Evolutionary conservation across 2,797 vertebrate species (phyloP).

Genomic region (Ptychobarbus kaznakovi): DNA sequence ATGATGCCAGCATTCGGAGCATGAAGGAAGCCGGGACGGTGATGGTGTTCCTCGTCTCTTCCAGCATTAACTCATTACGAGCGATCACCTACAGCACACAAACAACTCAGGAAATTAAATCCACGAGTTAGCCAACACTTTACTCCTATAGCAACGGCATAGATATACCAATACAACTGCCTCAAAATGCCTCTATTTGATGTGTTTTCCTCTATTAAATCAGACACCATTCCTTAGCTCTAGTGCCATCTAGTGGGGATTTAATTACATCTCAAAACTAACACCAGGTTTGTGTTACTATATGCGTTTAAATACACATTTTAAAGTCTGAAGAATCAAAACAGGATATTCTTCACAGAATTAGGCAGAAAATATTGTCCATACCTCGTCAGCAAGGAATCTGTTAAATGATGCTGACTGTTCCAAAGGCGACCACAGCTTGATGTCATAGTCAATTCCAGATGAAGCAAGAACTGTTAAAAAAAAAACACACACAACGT

Average conservation of each 20-base stretch:
- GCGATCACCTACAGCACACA: constrained; percentile 88
- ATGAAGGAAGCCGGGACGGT: constrained; percentile 99
- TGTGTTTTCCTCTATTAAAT: background rate
- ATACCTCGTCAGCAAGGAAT: constrained; percentile 94
- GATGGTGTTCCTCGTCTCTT: constrained; percentile 98
- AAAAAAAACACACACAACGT: constrained; percentile 51
- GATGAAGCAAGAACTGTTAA: constrained; percentile 93
- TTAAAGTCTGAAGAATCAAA: background rate
- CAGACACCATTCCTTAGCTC: background rate
- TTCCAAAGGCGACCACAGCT: constrained; percentile 97
- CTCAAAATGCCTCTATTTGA: background rate
- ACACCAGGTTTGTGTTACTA: background rate
- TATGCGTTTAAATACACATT: background rate
- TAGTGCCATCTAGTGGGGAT: constrained; percentile 52
- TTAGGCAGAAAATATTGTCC: constrained; percentile 40
- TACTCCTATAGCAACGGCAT: background rate
- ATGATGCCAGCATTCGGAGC: constrained; percentile 96
- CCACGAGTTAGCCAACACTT: background rate
- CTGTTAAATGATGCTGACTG: constrained; percentile 92
- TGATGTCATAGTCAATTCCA: constrained; percentile 98
- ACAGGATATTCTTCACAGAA: background rate
- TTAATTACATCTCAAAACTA: background rate
- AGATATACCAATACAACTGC: too few species aligned
- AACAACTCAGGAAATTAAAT: background rate
- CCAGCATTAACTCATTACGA: constrained; percentile 97